Evolutionary conservation across 2,113 vertebrate genomes (phyloP), one percentile per base, ranked within the genome.

Genomic region (Chaetorhynchus papuensis): DNA sequence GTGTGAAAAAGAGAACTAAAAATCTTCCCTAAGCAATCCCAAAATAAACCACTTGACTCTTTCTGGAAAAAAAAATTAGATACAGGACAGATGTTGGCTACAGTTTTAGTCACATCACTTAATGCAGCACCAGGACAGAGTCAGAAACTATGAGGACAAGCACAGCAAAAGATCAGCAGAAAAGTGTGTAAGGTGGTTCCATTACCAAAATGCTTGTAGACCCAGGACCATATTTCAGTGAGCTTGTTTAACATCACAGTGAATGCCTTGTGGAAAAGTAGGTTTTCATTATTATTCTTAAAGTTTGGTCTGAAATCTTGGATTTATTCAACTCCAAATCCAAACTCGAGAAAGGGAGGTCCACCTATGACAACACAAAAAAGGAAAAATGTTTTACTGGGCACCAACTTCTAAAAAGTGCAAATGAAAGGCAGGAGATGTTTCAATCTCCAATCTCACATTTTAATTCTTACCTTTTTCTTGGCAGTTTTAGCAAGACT

Each of bases 1-100:
- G 50, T 71, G 52, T 92, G 65, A 96, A 95, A 96, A 93, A 37
- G 26, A 94, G 63, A 87, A 76, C 37, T 83, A 71, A 83, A 94
- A 92, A 30, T 81, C 94, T 90, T 93, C 28, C 56, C 22, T 84
- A 87, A 64, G 81, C 54, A 89, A 84, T 91, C 74, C 28, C 23
- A 90, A 93, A 94, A 95, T 92, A 87, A 68, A 87, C 16, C n/a
- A 89, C 74, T 89, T 89, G 28, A 90, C 44, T 70, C 22, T 56
- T 49, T 76, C 63, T 45, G n/a, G 26, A 3, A 12, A 44, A 59
- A 60, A 61, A 28, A 41, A 18, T 21, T 24, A 79, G 13, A 50
- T 66, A 18, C 5, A 30, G 0, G 33, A 60, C 93, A 97, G 90
- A 93, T 90, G 69, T 44, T 78, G 49, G 56, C 72, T 71, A 89